Evolutionary conservation across 2,888 invertebrate genomes (phyloP), one percentile per base, ranked within the genome.

Genomic region (Cheilosia urbana): DNA sequence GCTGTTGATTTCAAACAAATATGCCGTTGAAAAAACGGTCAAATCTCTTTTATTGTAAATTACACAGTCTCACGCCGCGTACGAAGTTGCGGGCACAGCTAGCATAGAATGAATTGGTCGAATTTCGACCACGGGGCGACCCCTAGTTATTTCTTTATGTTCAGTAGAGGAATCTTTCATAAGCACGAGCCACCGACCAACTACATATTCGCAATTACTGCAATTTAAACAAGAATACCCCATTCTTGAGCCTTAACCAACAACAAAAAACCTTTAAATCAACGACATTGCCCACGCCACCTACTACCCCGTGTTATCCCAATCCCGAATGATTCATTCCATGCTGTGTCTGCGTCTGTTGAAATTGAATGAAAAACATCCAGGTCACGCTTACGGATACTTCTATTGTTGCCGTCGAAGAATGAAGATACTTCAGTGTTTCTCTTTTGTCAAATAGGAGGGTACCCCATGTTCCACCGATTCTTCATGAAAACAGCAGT

Each of bases 401-500:
- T 51, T 21, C 37, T 51, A 55, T 42, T 62, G 40, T 62, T 62
- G 62, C 40, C 42, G 21, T 21, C 51, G 27, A 15, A 9, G 42
- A 40, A n/a, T 60, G 27, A 19, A 15, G 42, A 53, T 49, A 13
- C 27, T 53, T 19, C 40, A 62, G n/a, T 30, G 7, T n/a, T 30
- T 9, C 24, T 19, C 4, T 21, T 21, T n/a, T 7, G 19, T 37
- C 13, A 11, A 37, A 34, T 11, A 47, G 15, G 15, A 21, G 9
- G 19, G 15, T 13, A 21, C 11, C 17, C 4, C 9, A n/a, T 9
- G 4, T 21, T 72, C 77, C 71, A 77, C 66, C 68, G 72, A 78
- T 60, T 77, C 72, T 66, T 78, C 55, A 66, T 72, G 66, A 62
- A 83, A 83, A 77, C 55, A 62, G 62, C 60, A 60, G 65, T 77